Conservation (phyloP, 2,113 vertebrate genomes). For the Cyanoramphus novaezelandiae region DNA sequence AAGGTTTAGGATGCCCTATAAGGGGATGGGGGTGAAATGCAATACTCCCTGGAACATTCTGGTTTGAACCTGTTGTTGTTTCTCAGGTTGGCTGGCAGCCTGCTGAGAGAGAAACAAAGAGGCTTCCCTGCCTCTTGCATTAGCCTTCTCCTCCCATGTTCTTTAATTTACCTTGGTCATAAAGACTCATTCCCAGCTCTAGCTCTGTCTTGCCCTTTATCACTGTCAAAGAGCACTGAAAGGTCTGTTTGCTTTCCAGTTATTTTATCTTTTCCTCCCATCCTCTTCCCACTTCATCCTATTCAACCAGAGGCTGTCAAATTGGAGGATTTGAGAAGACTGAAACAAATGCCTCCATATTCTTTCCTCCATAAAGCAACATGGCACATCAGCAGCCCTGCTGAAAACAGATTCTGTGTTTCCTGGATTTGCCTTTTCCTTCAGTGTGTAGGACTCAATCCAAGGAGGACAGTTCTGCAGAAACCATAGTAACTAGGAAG, state of each 20-base stretch:
- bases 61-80: neutral
- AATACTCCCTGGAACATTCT: neutral
- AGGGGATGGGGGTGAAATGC: neutral
- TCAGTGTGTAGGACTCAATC: neutral
- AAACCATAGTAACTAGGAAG: neutral
- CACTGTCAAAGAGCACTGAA: neutral
- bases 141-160: neutral
- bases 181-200: neutral
- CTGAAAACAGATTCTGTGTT: neutral
- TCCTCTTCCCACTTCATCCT: neutral
- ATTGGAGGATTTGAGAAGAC: neutral
- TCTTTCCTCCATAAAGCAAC: neutral
- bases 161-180: neutral
- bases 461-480: neutral
- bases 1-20: neutral
- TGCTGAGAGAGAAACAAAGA: neutral
- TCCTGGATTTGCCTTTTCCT: neutral
- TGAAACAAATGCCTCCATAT: neutral
- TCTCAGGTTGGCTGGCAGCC: neutral
- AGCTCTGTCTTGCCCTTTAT: neutral
- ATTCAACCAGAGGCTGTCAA: neutral
- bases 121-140: neutral
- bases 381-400: neutral
- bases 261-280: neutral
- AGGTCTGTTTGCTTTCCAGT: neutral